Conservation (phyloP, 2,888 invertebrate genomes). For the Apantesis nais region DNA sequence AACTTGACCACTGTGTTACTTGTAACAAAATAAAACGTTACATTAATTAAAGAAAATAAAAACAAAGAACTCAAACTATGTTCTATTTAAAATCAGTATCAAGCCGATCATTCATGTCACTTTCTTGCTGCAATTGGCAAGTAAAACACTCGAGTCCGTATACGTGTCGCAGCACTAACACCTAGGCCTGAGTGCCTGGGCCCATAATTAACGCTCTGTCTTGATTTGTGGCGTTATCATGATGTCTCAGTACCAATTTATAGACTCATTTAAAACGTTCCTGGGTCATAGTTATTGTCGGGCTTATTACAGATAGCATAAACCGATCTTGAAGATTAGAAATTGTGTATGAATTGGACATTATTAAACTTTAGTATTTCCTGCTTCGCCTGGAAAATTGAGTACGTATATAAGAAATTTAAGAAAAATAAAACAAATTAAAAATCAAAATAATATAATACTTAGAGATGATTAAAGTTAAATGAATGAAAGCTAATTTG, state of each 20-base stretch:
- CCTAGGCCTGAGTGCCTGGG: constrained; percentile 42
- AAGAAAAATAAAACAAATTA: too few relatives aligned
- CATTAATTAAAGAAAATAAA: not conserved
- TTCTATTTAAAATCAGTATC: constrained; percentile 9
- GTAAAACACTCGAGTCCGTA: constrained; percentile 7
- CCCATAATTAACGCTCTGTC: constrained; percentile 67
- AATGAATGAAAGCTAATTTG: not conserved
- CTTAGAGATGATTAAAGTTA: not conserved
- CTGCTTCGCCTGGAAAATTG: not conserved
- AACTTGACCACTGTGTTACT: not conserved
- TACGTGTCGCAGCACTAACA: constrained; percentile 39
- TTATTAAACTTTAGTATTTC: constrained; percentile 1
- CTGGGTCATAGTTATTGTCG: constrained; percentile 50
- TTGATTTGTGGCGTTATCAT: constrained; percentile 76
- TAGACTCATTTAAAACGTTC: constrained; percentile 59
- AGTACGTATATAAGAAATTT: not conserved
- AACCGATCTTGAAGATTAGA: constrained; percentile 33
- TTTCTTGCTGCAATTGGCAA: not conserved
- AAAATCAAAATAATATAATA: too few relatives aligned
- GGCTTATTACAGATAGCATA: constrained; percentile 35
- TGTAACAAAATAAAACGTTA: not conserved
- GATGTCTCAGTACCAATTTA: constrained; percentile 66
- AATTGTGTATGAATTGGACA: constrained; percentile 9
- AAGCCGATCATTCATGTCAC: constrained; percentile 13
- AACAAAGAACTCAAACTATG: not conserved